Percentiles rank a stretch among this genome's conserved stretches.
Evolutionary conservation across 2,113 vertebrate species (phyloP).

Genomic region (Mirounga angustirostris): DNA sequence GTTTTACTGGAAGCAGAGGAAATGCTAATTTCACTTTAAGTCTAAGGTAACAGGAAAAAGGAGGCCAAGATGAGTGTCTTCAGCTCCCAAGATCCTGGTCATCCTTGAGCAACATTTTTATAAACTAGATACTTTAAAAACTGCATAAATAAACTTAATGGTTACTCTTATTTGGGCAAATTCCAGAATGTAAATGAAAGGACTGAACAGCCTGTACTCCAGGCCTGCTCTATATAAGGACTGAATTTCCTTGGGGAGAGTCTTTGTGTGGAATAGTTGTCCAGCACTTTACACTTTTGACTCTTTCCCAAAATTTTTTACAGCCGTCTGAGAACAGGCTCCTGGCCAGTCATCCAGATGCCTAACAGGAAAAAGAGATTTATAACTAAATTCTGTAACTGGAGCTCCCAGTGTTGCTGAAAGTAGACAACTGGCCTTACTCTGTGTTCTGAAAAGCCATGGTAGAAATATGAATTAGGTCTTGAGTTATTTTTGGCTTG

Average conservation of each 20-base stretch:
- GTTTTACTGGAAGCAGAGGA: not conserved
- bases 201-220: not conserved
- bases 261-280: not conserved
- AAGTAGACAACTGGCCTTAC: not conserved
- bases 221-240: not conserved
- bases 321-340: not conserved
- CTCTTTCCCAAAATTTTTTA: not conserved
- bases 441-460: conserved; percentile 26
- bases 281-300: conserved; percentile 13
- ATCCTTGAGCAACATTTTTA: conserved; percentile 27
- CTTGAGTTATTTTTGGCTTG: conserved; percentile 52
- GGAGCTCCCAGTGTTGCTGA: not conserved
- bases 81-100: not conserved
- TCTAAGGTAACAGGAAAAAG: not conserved
- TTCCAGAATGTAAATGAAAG: conserved; percentile 48
- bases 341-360: conserved; percentile 3
- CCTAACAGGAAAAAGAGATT: conserved; percentile 33
- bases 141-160: not conserved
- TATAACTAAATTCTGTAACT: conserved; percentile 3
- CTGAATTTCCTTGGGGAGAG: not conserved
- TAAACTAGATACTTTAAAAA: not conserved
- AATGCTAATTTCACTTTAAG: not conserved
- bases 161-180: not conserved
- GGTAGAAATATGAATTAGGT: conserved; percentile 52
- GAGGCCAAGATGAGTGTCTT: not conserved